Conservation (phyloP, 2,797 vertebrate genomes). For the Okamejei kenojei region DNA sequence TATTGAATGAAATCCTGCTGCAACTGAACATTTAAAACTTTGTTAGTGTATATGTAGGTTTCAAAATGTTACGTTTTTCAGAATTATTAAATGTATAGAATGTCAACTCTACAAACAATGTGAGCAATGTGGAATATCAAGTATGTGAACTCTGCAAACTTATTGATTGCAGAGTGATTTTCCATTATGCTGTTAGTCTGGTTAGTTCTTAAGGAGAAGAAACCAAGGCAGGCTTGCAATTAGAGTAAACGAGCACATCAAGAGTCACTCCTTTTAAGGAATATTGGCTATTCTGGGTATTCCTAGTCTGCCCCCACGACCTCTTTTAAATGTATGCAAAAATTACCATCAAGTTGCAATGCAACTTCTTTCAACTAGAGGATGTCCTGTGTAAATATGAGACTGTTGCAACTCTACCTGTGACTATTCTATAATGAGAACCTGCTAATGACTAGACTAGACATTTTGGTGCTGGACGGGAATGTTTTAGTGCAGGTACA, state of each 20-base stretch:
- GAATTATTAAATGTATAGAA: not conserved
- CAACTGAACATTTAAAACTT: constrained; percentile 29
- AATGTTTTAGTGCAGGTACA: not conserved
- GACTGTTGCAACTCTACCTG: not conserved
- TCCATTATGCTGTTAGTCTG: not conserved
- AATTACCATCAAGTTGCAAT: too few species aligned
- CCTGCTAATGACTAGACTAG: not conserved
- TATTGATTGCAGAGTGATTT: not conserved
- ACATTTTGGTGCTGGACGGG: not conserved
- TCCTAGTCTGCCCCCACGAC: too few species aligned
- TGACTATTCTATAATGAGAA: not conserved
- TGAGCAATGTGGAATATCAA: not conserved
- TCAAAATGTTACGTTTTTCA: not conserved
- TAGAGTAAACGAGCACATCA: too few species aligned
- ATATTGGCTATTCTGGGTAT: too few species aligned
- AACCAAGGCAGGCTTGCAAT: not conserved
- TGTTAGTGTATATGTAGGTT: constrained; percentile 23
- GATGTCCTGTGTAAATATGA: too few species aligned
- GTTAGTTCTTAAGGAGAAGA: not conserved
- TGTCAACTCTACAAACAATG: not conserved
- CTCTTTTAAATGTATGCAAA: too few species aligned
- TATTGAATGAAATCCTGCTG: constrained; percentile 18
- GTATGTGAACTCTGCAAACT: not conserved
- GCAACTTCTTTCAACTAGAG: too few species aligned
- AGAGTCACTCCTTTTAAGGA: too few species aligned